Evolutionary conservation across 2,113 vertebrate species (phyloP), one percentile per base, ranked within the genome.

Genomic region (Myxocyprinus asiaticus): DNA sequence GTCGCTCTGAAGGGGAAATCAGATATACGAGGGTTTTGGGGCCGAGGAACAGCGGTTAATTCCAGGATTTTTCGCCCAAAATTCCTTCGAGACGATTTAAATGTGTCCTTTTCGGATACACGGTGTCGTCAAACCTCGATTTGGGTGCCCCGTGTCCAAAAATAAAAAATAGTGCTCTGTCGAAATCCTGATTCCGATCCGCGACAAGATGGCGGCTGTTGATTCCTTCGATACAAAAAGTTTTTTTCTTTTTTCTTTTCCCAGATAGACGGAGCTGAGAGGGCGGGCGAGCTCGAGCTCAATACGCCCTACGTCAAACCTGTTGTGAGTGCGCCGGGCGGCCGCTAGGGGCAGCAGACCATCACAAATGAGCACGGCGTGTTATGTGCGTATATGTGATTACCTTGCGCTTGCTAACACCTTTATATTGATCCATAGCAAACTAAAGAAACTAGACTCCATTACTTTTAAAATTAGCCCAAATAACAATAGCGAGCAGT

Each of bases 141-240:
- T 88, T 89, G 89, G 85, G 87, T 76, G 88, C 85, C 87, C 84
- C 80, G 89, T 86, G 61, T 89, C 86, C 88, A 86, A 88, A 84
- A 83, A 66, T 87, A 83, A 87, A 91, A 92, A 82, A 82, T 86
- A 88, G 86, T 85, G 89, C 90, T 91, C 87, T 83, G 91, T 90
- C 91, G 93, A 95, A 93, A 94, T 93, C 94, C 93, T 90, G 92
- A 94, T 92, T 95, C 94, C 91, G 92, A 95, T 94, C 94, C 94
- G 94, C 95, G 94, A 96, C 95, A 96, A 96, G 95, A 96, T 96
- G 95, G 95, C 95, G 95, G 95, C 95, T 96, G 95, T 96, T 97
- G 95, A 96, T 96, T 96, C 95, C 95, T 96, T 91, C 91, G 89
- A 88, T 93, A 94, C 92, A 95, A 95, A 95, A 95, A 94, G 90